Base-by-base conservation (phyloP, 1,140 invertebrate species). In the Chironomus tepperi region DNA sequence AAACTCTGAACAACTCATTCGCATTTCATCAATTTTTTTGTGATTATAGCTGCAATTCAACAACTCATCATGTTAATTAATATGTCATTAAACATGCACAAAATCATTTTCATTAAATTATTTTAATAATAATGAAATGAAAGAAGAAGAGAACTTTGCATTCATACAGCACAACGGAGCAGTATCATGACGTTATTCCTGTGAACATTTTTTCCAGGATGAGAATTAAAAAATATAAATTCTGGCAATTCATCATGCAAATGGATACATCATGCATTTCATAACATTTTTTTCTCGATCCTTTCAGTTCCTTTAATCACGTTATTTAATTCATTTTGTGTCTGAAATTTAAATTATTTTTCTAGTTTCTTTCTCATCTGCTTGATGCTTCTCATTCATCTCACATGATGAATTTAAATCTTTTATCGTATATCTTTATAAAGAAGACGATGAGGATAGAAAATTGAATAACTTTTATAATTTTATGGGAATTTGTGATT, bases 21-120 rank as follows among this genome's bases (percentile, higher is more conserved):
- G n/a, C 47, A 57, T n/a, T 57, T 57, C 10, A 57, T 57, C 47
- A 57, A 57, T 57, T n/a, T 57, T 12, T 57, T 57, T n/a, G 47
- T 57, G 47, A 12, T 5, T 5, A 12, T 57, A n/a, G 1, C 12
- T 57, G n/a, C 47, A 57, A n/a, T n/a, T 57, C 10, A 57, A 15
- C 47, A 57, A 57, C 47, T 57, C 47, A 57, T 57, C 47, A 57
- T n/a, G 47, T 57, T 57, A 57, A 57, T 57, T 57, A 57, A 57
- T 57, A 57, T 57, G 12, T 57, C 47, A 57, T 57, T 57, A 57
- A 57, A 57, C 47, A 57, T 57, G 47, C 47, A 57, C n/a, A 57
- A 57, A 57, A 57, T 57, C 47, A 57, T 57, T 57, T 57, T 57
- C 47, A 57, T 57, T 57, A n/a, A 34, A 34, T 34, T 34, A 34